Base-by-base conservation (phyloP, 2,113 vertebrate genomes). In the Tenrec ecaudatus region DNA sequence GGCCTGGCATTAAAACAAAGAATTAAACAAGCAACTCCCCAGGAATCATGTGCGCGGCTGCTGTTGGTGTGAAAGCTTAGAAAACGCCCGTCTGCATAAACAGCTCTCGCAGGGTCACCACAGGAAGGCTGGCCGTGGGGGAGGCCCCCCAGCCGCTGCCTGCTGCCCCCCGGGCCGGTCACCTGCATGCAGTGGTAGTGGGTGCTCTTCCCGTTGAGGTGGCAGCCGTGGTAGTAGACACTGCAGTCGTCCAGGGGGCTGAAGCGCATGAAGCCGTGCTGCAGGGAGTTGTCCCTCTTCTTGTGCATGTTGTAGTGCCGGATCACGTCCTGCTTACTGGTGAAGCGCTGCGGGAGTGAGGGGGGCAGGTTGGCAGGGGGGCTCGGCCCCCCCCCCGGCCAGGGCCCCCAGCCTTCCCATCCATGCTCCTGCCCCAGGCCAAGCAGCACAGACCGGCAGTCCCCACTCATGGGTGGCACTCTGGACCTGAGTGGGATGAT, bases 171-270 rank as follows among this genome's bases (percentile, higher is more conserved):
- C 57, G 27, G 27, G 98, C 33, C 15, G 69, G 29, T 17, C 71
- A 99, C 99, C 99, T 99, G 99, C 99, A 99, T 99, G 98, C 99
- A 99, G 98, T 99, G 99, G 98, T 99, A 99, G 98, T 99, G 99
- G 88, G 99, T 99, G 98, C 99, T 99, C 98, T 99, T 99, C 96
- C 99, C 99, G 11, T 99, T 99, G 90, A 99, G 99, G 98, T 99
- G 99, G 97, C 99, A 99, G 98, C 99, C 99, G 0, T 99, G 99
- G 96, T 99, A 99, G 98, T 99, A 99, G 77, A 99, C 99, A 1
- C 99, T 99, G 98, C 99, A 99, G 98, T 99, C 99, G 23, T 99
- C 99, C 98, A 99, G 98, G 2, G 99, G 99, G 98, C 99, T 99
- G 98, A 99, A 99, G 96, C 99, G 99, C 99, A 99, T 99, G 98